Percentiles rank a stretch among this genome's conserved stretches.
These are phyloP conservation scores for Brachyhypopomus gauderio DNA, from an alignment of 2,113 vertebrate species.

Conservation along the genomic window DNA sequence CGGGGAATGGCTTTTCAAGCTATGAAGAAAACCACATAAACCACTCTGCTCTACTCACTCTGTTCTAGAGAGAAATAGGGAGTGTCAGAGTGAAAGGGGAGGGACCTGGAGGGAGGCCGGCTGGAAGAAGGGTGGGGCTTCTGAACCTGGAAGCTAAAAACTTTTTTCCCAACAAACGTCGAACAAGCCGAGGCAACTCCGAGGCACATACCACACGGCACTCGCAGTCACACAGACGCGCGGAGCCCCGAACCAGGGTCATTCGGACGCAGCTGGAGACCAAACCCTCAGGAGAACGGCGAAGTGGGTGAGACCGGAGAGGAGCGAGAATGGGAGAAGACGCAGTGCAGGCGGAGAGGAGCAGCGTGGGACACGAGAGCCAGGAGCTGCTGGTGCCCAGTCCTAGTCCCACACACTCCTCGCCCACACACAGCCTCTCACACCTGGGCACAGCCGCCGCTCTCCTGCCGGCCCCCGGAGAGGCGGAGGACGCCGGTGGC, in stretches of 20 bases:
- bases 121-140: slow-evolving; percentile 34
- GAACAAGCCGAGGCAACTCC: slow-evolving; percentile 34
- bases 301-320: background rate
- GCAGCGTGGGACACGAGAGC: slow-evolving; percentile 66
- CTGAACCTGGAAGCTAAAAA: slow-evolving; percentile 41
- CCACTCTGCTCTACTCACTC: slow-evolving; percentile 54
- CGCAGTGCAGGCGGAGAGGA: slow-evolving; percentile 68
- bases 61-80: slow-evolving; percentile 18
- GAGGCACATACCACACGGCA: background rate
- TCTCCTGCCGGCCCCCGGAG: too few species aligned
- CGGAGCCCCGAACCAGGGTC: background rate
- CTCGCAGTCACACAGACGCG: background rate
- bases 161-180: slow-evolving; percentile 38
- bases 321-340: slow-evolving; percentile 76
- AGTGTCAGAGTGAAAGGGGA: slow-evolving; percentile 4
- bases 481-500: too few species aligned
- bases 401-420: slow-evolving; percentile 67
- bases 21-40: slow-evolving; percentile 64
- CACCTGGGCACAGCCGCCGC: slow-evolving; percentile 18
- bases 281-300: background rate
- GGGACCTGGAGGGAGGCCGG: background rate
- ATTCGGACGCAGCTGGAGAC: background rate
- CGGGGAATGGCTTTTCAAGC: slow-evolving; percentile 66
- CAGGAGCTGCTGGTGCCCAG: slow-evolving; percentile 77
- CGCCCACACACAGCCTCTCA: slow-evolving; percentile 66